A percentile compares a stretch with the other conserved stretches of the same genome.
These are phyloP conservation scores for Embidobia sp. DNA, from an alignment of 2,888 invertebrate genomes.

Conservation along the genomic window DNA sequence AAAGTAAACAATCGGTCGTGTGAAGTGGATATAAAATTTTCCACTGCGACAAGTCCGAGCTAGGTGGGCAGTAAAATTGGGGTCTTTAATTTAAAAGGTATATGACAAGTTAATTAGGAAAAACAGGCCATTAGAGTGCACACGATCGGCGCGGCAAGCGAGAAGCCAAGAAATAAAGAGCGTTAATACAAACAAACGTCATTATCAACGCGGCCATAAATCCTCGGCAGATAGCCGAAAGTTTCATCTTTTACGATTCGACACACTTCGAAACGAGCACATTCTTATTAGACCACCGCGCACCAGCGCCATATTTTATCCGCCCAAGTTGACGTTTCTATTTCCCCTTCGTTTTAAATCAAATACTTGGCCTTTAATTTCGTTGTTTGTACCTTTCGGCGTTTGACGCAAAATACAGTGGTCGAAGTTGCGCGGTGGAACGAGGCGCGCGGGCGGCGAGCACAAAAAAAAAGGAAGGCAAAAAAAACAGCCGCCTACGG, in stretches of 20 bases:
- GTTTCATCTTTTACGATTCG: slow-evolving; percentile 58
- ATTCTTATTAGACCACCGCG: slow-evolving; percentile 58
- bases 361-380: slow-evolving; percentile 60
- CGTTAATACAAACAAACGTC: slow-evolving; percentile 54
- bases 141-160: too few species aligned
- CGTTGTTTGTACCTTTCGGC: slow-evolving; percentile 42
- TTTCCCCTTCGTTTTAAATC: slow-evolving; percentile 50
- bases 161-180: slow-evolving; percentile 43
- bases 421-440: neutral
- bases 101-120: neutral
- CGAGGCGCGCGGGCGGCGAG: neutral
- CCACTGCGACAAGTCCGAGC: too few species aligned
- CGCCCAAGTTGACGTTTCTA: slow-evolving; percentile 56
- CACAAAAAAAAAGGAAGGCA: slow-evolving; percentile 5
- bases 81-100: too few species aligned
- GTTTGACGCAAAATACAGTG: slow-evolving; percentile 44
- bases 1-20: too few species aligned
- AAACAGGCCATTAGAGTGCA: neutral
- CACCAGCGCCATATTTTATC: slow-evolving; percentile 45
- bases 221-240: slow-evolving; percentile 31
- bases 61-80: too few species aligned
- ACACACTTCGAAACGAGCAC: slow-evolving; percentile 46
- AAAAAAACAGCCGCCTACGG: slow-evolving; percentile 26
- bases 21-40: too few species aligned
- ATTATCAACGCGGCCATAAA: slow-evolving; percentile 56